A percentile compares a stretch with the other conserved stretches of the same genome.
Conservation (phyloP, 2,797 vertebrate species). For the Tauraco hartlaubi region DNA sequence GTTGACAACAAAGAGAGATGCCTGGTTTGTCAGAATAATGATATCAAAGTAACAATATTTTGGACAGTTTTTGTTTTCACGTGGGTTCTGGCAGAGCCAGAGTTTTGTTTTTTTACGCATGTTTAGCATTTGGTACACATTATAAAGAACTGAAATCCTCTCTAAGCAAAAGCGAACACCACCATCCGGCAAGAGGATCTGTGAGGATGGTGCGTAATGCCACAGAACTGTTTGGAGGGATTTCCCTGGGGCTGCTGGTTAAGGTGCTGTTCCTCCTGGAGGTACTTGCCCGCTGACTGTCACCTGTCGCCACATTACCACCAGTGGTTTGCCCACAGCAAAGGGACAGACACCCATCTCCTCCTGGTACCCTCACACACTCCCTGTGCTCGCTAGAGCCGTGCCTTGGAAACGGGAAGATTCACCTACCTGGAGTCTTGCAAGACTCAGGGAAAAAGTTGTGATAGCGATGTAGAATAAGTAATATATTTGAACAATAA, state of each 20-base stretch:
- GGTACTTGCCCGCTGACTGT: neutral
- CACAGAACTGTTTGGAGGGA: neutral
- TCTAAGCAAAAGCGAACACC: neutral
- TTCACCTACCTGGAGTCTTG: neutral
- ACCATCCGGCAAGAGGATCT: neutral
- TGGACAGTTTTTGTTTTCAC: neutral
- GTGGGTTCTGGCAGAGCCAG: neutral
- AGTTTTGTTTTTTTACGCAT: neutral
- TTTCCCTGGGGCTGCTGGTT: neutral
- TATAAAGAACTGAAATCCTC: neutral
- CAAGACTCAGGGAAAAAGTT: neutral
- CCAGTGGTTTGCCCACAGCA: neutral
- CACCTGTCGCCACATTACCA: neutral
- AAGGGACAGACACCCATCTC: neutral
- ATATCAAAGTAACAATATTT: neutral
- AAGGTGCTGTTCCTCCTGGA: neutral
- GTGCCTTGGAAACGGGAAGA: neutral
- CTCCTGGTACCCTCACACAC: neutral
- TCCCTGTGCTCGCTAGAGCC: neutral
- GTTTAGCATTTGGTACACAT: neutral
- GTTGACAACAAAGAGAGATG: neutral
- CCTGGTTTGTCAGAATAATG: neutral
- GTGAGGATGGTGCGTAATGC: neutral
- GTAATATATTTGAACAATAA: neutral
- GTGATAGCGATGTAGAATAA: neutral